Evolutionary conservation across 2,888 invertebrate genomes (phyloP), one percentile per base, ranked within the genome.

Genomic region (Cosmia pyralina): DNA sequence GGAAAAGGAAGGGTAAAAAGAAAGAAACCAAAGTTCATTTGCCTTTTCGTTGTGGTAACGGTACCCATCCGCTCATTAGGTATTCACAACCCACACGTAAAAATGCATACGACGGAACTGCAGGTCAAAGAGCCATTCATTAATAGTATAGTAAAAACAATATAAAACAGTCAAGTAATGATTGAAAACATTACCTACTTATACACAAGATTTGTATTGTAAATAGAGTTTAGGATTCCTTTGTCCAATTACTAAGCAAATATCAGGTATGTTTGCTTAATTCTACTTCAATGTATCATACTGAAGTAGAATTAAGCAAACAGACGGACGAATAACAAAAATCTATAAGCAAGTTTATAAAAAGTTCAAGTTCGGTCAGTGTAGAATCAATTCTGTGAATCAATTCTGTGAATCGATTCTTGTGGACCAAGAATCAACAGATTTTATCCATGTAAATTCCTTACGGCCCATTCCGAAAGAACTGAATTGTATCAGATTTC

Each of bases 71-170:
- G 78, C 75, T 84, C 71, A 86, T 85, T 79, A 77, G 66, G 72
- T 82, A 86, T 86, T 81, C 86, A 80, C 74, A 52, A 53, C 78
- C 86, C 76, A 85, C 85, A 76, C 85, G 64, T 71, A 77, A 85
- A 83, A 81, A 85, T 83, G 86, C 86, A 85, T 78, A 60, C 68
- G 70, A 71, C 77, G 77, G 68, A 78, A 83, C 75, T 85, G 85
- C 83, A 85, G 60, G 70, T 71, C 65, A 62, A 67, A 59, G 48
- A 63, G 4, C 38, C 34, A 6, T 15, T 11, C 59, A 72, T 34
- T 62, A 62, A 79, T 73, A 73, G 52, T 41, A 15, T 13, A 53
- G 19, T 34, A 34, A 48, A 52, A 63, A 11, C n/a, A 5, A 53
- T 65, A 62, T 53, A 48, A 66, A 74, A 64, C 28, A 34, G 19